Percentiles rank a stretch among this genome's conserved stretches.
phyloP scores from a whole-genome alignment of 35 echinoderm and acorn worm species.

The Ophioderma brevispina region DNA sequence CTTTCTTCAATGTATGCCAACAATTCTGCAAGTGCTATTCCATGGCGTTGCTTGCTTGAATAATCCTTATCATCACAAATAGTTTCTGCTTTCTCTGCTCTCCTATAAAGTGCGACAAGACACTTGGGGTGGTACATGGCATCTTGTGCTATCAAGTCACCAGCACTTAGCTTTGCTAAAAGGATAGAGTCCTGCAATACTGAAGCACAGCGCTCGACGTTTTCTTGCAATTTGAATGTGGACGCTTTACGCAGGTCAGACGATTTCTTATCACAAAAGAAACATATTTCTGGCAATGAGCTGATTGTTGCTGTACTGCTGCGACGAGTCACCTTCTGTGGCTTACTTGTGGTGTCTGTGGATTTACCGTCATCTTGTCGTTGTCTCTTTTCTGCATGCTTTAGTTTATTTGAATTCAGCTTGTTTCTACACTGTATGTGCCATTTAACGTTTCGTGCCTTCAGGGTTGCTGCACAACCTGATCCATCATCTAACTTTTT shows the following conservation, averaged over 20 bases:
- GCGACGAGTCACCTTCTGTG: neutral
- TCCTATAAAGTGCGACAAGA: constrained; percentile 32
- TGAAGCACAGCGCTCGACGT: neutral
- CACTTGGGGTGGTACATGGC: constrained; percentile 18
- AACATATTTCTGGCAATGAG: neutral
- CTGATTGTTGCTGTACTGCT: neutral
- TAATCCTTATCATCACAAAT: neutral
- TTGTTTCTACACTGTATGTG: constrained; percentile 41
- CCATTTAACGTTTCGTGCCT: constrained; percentile 31
- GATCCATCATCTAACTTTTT: constrained; percentile 41
- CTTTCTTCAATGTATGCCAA: constrained; percentile 46
- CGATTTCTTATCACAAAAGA: neutral
- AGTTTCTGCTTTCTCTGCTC: neutral
- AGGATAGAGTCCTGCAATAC: neutral
- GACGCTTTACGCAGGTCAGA: constrained; percentile 1
- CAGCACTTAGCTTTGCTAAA: constrained; percentile 15
- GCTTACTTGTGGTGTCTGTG: neutral
- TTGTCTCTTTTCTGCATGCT: constrained; percentile 41
- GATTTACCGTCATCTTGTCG: neutral
- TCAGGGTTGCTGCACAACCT: constrained; percentile 46
- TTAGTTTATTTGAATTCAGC: constrained; percentile 23
- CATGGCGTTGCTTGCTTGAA: neutral
- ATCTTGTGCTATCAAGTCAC: constrained; percentile 38
- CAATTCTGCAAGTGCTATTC: constrained; percentile 64
- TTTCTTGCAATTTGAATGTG: neutral